These are phyloP conservation scores for Eulemur rufifrons DNA, from an alignment of 2,113 vertebrate genomes.

Conservation along the genomic window DNA sequence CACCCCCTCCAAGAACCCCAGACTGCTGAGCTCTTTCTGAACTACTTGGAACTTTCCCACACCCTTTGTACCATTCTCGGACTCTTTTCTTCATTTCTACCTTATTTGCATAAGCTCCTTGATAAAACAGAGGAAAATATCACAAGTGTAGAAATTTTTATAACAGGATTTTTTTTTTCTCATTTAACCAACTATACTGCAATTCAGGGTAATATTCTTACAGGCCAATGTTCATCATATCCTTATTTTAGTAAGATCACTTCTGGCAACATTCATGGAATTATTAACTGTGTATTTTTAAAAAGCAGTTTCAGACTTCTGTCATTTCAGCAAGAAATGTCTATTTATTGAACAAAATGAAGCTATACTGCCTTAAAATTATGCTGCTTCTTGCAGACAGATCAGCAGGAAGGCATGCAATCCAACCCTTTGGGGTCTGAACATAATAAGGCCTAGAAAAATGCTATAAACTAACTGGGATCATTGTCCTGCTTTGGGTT, in stretches of 20 bases:
- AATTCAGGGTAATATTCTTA: background rate
- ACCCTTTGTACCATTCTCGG: background rate
- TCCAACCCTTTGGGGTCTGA: background rate
- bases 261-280: constrained; percentile 8
- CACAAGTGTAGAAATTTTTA: background rate
- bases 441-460: background rate
- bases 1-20: background rate
- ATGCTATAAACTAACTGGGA: background rate
- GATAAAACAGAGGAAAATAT: constrained; percentile 2
- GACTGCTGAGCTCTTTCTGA: background rate
- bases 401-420: background rate
- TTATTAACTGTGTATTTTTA: constrained; percentile 38
- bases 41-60: constrained; percentile 17
- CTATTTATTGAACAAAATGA: constrained; percentile 19
- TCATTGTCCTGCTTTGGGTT: background rate
- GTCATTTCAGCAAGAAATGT: constrained; percentile 29
- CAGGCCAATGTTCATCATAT: background rate
- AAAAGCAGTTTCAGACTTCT: constrained; percentile 27
- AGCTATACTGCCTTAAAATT: background rate
- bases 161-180: background rate
- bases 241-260: constrained; percentile 43
- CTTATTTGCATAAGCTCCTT: background rate
- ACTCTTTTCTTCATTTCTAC: constrained; percentile 1
- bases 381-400: constrained; percentile 13
- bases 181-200: background rate